These are phyloP conservation scores for Capitulum mitella DNA, from an alignment of 2,888 invertebrate genomes.

Conservation along the genomic window DNA sequence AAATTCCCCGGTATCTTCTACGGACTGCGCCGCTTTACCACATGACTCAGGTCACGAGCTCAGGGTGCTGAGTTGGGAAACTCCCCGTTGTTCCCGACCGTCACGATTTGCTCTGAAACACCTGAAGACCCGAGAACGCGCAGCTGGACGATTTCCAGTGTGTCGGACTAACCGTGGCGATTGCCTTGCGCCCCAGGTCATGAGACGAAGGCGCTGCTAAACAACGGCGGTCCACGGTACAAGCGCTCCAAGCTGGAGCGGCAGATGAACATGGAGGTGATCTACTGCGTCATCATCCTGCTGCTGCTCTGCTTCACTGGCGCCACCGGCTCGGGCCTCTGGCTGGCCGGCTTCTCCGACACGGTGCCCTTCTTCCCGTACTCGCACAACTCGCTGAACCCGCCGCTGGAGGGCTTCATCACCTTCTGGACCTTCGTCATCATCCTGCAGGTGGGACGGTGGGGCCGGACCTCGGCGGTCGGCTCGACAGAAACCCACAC, in stretches of 20 bases:
- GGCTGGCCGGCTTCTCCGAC: conserved; percentile 36
- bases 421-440: conserved; percentile 95
- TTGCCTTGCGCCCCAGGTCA: conserved; percentile 57
- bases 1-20: no score
- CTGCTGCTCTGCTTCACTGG: conserved; percentile 48
- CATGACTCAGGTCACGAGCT: no score
- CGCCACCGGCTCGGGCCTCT: conserved; percentile 43
- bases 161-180: no score
- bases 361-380: conserved; percentile 33
- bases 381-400: conserved; percentile 29
- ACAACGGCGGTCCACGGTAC: conserved; percentile 89
- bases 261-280: conserved; percentile 90
- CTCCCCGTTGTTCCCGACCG: no score
- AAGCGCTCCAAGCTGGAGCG: conserved; percentile 86
- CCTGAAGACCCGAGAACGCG: no score
- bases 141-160: no score
- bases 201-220: conserved; percentile 96
- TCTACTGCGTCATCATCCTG: conserved; percentile 60
- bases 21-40: no score
- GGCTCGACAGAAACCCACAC: no score
- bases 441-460: conserved; percentile 79
- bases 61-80: no score
- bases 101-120: no score
- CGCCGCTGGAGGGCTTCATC: conserved; percentile 64
- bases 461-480: no score